A percentile compares a stretch with the other conserved stretches of the same genome.
Evolutionary conservation across 2,797 vertebrate genomes (phyloP).

Genomic region (Mormyrus hasselquistii): DNA sequence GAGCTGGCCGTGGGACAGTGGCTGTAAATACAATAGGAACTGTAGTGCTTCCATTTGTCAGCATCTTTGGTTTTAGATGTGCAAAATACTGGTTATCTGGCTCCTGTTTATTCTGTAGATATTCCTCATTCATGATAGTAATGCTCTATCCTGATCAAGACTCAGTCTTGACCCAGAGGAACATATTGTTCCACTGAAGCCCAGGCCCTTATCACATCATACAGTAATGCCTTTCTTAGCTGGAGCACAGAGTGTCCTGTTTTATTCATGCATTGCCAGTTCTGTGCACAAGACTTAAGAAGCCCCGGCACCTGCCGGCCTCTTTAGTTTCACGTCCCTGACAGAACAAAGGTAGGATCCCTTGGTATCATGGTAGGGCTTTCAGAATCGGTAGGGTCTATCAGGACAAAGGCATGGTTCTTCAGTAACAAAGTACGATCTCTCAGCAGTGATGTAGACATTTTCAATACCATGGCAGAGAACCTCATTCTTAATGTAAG

Average conservation of each 20-base stretch:
- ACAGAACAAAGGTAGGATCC: not conserved
- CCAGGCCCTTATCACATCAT: not conserved
- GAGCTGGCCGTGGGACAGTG: not conserved
- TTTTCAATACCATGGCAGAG: not conserved
- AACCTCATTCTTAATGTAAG: not conserved
- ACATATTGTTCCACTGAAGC: not conserved
- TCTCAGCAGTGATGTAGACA: not conserved
- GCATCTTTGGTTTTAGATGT: not conserved
- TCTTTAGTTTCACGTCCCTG: not conserved
- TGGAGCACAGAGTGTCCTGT: not conserved
- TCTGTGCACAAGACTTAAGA: not conserved
- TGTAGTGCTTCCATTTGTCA: not conserved
- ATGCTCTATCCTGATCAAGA: not conserved
- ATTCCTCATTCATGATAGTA: not conserved
- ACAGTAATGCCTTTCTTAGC: not conserved
- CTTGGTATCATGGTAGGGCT: not conserved
- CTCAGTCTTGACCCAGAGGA: not conserved
- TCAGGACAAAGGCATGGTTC: not conserved
- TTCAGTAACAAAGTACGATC: not conserved
- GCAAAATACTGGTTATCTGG: not conserved
- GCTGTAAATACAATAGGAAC: not conserved
- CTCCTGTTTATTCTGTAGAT: not conserved
- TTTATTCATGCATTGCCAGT: not conserved
- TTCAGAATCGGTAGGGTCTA: not conserved
- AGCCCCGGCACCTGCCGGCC: not conserved